These are phyloP conservation scores for Pheosia tremula DNA, from an alignment of 2,888 invertebrate species.

Conservation along the genomic window DNA sequence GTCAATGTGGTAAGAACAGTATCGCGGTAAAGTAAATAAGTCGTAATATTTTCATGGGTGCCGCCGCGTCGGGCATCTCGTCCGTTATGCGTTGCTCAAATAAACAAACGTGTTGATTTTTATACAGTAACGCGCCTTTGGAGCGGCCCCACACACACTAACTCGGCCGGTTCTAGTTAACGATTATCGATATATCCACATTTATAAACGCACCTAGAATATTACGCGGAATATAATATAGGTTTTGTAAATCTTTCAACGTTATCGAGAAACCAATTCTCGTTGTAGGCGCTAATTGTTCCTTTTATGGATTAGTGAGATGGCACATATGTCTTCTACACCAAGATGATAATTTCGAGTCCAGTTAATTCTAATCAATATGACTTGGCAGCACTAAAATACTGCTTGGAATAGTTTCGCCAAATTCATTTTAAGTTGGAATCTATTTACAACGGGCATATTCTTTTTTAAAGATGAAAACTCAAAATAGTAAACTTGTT, in stretches of 20 bases:
- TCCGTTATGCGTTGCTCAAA: constrained; percentile 73
- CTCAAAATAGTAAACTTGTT: too few species aligned
- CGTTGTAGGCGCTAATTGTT: too few species aligned
- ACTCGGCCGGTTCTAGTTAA: constrained; percentile 58
- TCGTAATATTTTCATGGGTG: constrained; percentile 81
- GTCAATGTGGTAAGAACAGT: constrained; percentile 70
- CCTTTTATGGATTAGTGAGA: too few species aligned
- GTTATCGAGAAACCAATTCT: too few species aligned
- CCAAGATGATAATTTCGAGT: too few species aligned
- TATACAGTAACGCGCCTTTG: constrained; percentile 71
- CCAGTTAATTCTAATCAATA: too few species aligned
- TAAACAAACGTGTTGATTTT: constrained; percentile 80
- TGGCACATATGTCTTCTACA: too few species aligned
- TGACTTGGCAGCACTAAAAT: too few species aligned
- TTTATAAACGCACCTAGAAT: constrained; percentile 24
- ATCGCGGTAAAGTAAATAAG: constrained; percentile 77
- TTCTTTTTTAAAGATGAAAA: too few species aligned
- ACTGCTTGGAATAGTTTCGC: too few species aligned
- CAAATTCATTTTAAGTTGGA: too few species aligned
- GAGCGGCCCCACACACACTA: constrained; percentile 51
- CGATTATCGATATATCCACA: constrained; percentile 39
- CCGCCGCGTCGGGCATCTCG: constrained; percentile 70
- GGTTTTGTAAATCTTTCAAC: constrained; percentile 21
- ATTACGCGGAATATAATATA: constrained; percentile 26
- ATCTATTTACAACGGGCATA: too few species aligned